These are phyloP conservation scores for Pelochelys cantorii DNA, from an alignment of 2,797 vertebrate species.

Conservation along the genomic window DNA sequence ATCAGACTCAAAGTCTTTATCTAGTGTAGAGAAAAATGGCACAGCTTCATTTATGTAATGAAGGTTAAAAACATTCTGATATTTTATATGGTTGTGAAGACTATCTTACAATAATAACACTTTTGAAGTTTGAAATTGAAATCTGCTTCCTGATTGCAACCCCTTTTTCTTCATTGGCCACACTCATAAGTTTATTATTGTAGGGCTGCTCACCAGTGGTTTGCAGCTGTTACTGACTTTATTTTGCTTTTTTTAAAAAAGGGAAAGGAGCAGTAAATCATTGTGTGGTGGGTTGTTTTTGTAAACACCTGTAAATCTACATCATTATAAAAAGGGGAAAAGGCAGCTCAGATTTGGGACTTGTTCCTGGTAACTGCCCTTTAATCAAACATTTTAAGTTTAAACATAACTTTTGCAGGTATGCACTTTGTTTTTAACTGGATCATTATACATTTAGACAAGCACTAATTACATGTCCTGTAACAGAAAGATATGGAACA, in stretches of 20 bases:
- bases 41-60: background rate
- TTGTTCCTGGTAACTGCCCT: background rate
- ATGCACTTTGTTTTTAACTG: background rate
- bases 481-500: background rate
- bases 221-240: background rate
- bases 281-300: background rate
- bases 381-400: background rate
- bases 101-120: background rate
- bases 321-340: background rate
- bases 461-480: background rate
- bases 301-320: background rate
- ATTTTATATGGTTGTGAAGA: background rate
- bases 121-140: background rate
- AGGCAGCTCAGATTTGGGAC: background rate
- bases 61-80: background rate
- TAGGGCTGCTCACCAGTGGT: background rate
- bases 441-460: background rate
- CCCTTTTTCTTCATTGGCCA: background rate
- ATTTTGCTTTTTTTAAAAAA: background rate
- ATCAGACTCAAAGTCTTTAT: background rate
- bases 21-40: background rate
- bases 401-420: background rate
- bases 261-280: background rate
- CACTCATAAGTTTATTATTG: background rate
- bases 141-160: background rate